Conservation (phyloP, 2,113 vertebrate species). For the Cinclus cinclus region DNA sequence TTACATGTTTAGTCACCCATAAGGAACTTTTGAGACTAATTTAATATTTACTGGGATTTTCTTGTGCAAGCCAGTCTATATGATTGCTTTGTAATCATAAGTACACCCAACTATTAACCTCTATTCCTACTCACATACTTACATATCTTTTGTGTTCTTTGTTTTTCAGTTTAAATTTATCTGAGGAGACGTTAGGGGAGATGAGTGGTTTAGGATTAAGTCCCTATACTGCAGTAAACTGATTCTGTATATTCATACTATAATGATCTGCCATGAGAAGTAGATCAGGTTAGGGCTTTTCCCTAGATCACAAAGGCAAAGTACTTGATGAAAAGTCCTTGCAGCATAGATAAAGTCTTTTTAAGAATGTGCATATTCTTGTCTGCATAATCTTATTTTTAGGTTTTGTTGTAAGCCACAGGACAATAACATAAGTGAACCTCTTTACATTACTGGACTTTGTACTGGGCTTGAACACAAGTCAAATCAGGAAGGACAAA, state of each 20-base stretch:
- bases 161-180: neutral
- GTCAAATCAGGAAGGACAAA: neutral
- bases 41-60: neutral
- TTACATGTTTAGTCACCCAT: neutral
- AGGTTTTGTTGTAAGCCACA: neutral
- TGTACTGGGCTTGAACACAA: neutral
- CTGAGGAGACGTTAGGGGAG: neutral
- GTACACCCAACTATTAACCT: fast-evolving
- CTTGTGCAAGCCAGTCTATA: neutral
- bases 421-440: neutral
- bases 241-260: neutral
- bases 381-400: neutral
- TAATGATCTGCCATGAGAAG: neutral
- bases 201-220: neutral
- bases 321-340: neutral
- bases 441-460: neutral
- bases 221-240: neutral
- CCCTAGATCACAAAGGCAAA: neutral
- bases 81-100: neutral
- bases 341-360: neutral
- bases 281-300: neutral
- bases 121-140: neutral
- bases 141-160: neutral
- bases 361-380: neutral
- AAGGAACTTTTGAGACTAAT: neutral